Base-by-base conservation (phyloP, 2,797 vertebrate species). In the Acanthornis magna region DNA sequence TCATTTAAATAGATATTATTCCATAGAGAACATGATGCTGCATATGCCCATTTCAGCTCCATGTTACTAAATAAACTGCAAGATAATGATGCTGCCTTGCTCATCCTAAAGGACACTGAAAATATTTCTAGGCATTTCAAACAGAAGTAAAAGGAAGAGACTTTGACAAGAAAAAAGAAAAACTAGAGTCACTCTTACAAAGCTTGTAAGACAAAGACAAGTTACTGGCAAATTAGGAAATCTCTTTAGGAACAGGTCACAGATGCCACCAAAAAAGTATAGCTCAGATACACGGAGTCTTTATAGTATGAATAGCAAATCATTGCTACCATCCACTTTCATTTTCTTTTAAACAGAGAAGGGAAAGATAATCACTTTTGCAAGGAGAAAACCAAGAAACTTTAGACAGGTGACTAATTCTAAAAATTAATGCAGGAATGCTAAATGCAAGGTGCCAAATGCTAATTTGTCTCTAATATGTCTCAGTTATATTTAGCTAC, bases 1-100 rank as follows among this genome's bases (percentile, higher is more conserved):
- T 94, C 50, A 95, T 93, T 95, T 96, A 95, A 97, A 95, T 25
- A 93, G 62, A 89, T 89, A 89, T 72, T 96, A 94, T 89, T 95
- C 85, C 83, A 95, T 6, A 86, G 97, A 97, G 91, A 95, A 96
- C 82, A 92, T 15, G 89, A 95, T 72, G 47, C 77, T 95, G 85
- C 85, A 84, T 55, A 71, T 88, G 93, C 73, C 94, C 87, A 93
- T 95, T 97, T 96, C 88, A 85, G 53, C 75, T 95, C 45, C 42
- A 79, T 27, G 84, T 85, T 96, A 93, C 91, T 94, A 96, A 97
- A 91, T 95, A 97, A 97, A 93, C 72, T 83, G 70, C 79, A 93
- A 78, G 72, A 93, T 75, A 91, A 88, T 82, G 70, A 95, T 68
- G 50, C n/a, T 87, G 58, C 71, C 65, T 91, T 85, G 63, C 75